A percentile compares a stretch with the other conserved stretches of the same genome.
phyloP scores from a whole-genome alignment of 2,888 invertebrate species.

The Baronia brevicornis region DNA sequence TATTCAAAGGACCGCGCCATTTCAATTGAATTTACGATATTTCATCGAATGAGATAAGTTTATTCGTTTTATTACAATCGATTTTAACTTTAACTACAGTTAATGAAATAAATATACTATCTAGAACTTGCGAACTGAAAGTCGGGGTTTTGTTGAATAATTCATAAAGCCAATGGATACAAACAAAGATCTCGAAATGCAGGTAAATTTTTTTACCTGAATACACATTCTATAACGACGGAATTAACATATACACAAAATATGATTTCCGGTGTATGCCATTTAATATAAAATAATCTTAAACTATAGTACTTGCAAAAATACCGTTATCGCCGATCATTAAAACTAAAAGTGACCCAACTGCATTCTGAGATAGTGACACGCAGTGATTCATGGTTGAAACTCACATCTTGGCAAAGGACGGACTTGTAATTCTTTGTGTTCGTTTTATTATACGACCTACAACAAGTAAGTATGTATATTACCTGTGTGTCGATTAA shows the following conservation, averaged over 20 bases:
- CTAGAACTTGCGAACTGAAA: slow-evolving; percentile 6
- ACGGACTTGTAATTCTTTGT: slow-evolving; percentile 48
- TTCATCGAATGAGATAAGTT: slow-evolving; percentile 7
- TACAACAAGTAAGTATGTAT: slow-evolving; percentile 29
- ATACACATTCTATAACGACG: slow-evolving; percentile 2
- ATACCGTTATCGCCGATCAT: slow-evolving; percentile 20
- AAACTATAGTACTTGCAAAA: slow-evolving; percentile 5
- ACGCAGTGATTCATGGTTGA: slow-evolving; percentile 53
- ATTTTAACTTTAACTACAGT: slow-evolving; percentile 8
- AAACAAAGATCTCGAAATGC: slow-evolving; percentile 15
- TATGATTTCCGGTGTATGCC: background rate
- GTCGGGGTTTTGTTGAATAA: slow-evolving; percentile 11
- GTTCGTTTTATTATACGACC: slow-evolving; percentile 39
- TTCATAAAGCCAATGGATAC: slow-evolving; percentile 10
- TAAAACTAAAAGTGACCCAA: slow-evolving; percentile 40
- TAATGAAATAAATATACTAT: slow-evolving; percentile 11
- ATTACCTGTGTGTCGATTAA: slow-evolving; percentile 31
- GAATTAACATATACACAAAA: background rate
- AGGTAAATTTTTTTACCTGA: slow-evolving; percentile 10
- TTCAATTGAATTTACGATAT: slow-evolving; percentile 1
- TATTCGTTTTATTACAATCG: slow-evolving; percentile 4
- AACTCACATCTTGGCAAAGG: slow-evolving; percentile 52
- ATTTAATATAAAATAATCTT: background rate
- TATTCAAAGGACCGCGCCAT: slow-evolving; percentile 14
- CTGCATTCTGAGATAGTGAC: slow-evolving; percentile 54